These are phyloP conservation scores for Petroica traversi DNA, from an alignment of 2,113 vertebrate genomes.

Conservation along the genomic window DNA sequence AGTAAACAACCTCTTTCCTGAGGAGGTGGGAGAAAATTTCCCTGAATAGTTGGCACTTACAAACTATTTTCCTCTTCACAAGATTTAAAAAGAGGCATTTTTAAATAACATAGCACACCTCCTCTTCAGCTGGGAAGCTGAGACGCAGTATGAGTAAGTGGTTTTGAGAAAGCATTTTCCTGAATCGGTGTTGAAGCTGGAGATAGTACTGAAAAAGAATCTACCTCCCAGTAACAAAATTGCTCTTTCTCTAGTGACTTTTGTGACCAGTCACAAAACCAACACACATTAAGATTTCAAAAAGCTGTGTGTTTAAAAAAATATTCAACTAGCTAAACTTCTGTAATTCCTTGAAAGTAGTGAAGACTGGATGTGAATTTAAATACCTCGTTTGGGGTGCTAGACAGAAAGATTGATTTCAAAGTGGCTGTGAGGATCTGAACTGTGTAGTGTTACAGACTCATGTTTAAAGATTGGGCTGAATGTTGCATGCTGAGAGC, in stretches of 20 bases:
- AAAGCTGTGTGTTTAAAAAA: background rate
- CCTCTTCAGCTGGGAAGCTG: background rate
- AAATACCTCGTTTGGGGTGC: background rate
- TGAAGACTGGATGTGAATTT: background rate
- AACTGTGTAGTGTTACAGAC: rapidly evolving
- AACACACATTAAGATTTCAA: background rate
- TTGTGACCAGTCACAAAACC: background rate
- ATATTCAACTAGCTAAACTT: background rate
- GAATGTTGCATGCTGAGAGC: background rate
- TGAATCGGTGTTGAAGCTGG: background rate
- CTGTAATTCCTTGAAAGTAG: background rate
- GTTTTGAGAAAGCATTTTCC: conserved; percentile 18
- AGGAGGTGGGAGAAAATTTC: conserved; percentile 2
- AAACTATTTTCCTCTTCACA: conserved; percentile 27
- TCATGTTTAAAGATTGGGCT: background rate
- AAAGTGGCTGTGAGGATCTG: background rate
- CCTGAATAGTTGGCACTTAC: background rate
- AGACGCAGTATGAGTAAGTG: background rate
- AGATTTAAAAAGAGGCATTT: conserved; percentile 32
- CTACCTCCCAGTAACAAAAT: background rate
- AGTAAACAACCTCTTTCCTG: background rate
- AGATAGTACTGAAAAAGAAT: background rate
- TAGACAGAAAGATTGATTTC: background rate
- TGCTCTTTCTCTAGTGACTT: background rate
- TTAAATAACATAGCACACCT: conserved; percentile 21